phyloP scores from a whole-genome alignment of 1,140 invertebrate genomes.

The Vanessa tameamea region DNA sequence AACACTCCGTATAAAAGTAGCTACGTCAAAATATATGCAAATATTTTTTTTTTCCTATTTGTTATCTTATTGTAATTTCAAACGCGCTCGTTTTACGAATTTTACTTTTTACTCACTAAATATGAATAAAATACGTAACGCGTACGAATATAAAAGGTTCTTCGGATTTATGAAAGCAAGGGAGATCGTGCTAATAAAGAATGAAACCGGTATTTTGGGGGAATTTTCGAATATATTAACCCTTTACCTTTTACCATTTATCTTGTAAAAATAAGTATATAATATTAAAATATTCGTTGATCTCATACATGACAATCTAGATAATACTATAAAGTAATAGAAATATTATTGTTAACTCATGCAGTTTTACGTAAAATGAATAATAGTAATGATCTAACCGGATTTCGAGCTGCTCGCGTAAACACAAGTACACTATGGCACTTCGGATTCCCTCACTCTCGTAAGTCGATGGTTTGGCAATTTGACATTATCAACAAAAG shows the following conservation, averaged over 20 bases:
- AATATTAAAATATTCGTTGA: no score
- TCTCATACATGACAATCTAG: no score
- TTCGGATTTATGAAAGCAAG: conserved; percentile 39
- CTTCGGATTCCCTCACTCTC: no score
- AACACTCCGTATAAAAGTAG: background rate
- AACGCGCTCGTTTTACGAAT: conserved; percentile 28
- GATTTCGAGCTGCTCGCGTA: no score
- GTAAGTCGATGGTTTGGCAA: no score
- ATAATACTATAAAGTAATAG: no score
- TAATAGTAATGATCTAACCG: no score
- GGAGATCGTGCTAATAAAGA: conserved; percentile 38
- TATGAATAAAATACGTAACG: conserved; percentile 38
- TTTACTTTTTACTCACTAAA: conserved; percentile 33
- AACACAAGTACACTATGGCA: no score
- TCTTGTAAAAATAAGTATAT: background rate
- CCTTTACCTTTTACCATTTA: conserved; percentile 2
- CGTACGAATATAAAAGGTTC: conserved; percentile 36
- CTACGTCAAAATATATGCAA: conserved; percentile 2
- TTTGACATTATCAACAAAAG: no score
- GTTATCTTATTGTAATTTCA: conserved; percentile 37
- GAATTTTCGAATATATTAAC: conserved; percentile 30
- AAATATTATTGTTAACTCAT: no score
- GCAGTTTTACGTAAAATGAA: no score
- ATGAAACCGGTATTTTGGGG: conserved; percentile 27
- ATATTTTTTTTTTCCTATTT: conserved; percentile 16